Base-by-base conservation (phyloP, 2,888 invertebrate species). In the Brachypalpus laphriformis region DNA sequence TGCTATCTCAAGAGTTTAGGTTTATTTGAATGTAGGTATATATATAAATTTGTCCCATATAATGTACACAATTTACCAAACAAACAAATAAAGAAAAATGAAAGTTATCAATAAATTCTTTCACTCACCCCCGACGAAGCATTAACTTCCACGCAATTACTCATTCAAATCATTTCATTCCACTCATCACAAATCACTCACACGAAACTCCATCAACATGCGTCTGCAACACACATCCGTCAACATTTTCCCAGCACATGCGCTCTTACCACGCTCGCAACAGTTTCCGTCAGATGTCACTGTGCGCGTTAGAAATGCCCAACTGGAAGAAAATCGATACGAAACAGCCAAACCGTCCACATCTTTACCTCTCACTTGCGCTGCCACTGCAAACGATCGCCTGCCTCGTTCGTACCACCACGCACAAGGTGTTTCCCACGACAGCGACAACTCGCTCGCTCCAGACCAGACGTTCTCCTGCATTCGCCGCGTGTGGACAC, bases 391-490 rank as follows among this genome's bases (percentile, higher is more conserved):
- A 76, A 54, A 47, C 71, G 51, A 76, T 75, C 76, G 70, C 42
- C 81, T 61, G 51, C 20, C 71, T 65, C 81, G 11, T 85, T 85
- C 85, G 37, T 85, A 63, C 85, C 57, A 63, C 71, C 75, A 76
- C 45, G 81, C 81, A 85, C 85, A 85, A 85, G 85, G 85, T 85
- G 85, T 85, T 85, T 85, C 81, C 85, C 85, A 85, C 85, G 85
- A 81, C 75, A 85, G 81, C 85, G 75, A 85, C 75, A 76, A 70
- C 56, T 75, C 45, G 75, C 61, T 85, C 85, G 85, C 85, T 85
- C 85, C 85, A 85, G 85, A 85, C 85, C 85, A 85, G 85, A 85
- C 85, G 85, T 85, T 85, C 85, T 81, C 85, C 85, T 80, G 85
- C 85, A 80, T 85, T 85, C 85, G 85, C 81, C 81, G 85, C 85